A percentile compares a stretch with the other conserved stretches of the same genome.
These are phyloP conservation scores for Teleiodes luculella DNA, from an alignment of 2,888 invertebrate genomes.

Conservation along the genomic window DNA sequence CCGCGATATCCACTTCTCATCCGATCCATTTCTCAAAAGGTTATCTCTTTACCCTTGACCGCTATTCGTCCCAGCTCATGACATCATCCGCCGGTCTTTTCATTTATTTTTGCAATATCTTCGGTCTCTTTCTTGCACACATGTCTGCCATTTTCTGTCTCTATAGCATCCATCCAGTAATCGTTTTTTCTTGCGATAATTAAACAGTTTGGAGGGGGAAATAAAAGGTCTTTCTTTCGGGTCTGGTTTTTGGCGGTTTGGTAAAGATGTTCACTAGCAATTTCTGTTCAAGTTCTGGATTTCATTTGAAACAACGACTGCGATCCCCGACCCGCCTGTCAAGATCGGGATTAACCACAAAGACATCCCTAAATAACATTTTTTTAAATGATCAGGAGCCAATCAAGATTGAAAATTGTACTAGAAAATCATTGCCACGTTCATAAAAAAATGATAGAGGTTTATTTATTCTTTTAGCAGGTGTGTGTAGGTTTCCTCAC, in stretches of 20 bases:
- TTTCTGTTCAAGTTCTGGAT: too few species aligned
- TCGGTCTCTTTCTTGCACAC: slow-evolving; percentile 38
- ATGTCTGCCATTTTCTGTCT: slow-evolving; percentile 19
- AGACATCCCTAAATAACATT: too few species aligned
- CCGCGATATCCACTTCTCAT: slow-evolving; percentile 18
- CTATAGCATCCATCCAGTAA: slow-evolving; percentile 20
- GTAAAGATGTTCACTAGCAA: too few species aligned
- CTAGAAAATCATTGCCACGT: too few species aligned
- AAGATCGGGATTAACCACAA: too few species aligned
- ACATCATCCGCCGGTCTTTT: slow-evolving; percentile 62
- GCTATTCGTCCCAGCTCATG: slow-evolving; percentile 62
- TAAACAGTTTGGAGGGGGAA: neutral
- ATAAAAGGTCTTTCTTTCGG: slow-evolving; percentile 11
- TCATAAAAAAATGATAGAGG: too few species aligned
- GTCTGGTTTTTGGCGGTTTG: neutral
- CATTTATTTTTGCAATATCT: slow-evolving; percentile 54
- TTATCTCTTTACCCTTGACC: slow-evolving; percentile 64
- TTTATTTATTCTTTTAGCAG: too few species aligned
- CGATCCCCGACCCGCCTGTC: too few species aligned
- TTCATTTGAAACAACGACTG: too few species aligned
- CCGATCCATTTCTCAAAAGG: slow-evolving; percentile 15
- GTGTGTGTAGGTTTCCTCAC: too few species aligned
- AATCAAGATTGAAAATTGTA: too few species aligned
- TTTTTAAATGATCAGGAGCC: too few species aligned
- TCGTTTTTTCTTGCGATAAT: slow-evolving; percentile 1